A percentile compares a stretch with the other conserved stretches of the same genome.
Conservation (phyloP, 2,113 vertebrate species). For the Coptodon bakossiorum region DNA sequence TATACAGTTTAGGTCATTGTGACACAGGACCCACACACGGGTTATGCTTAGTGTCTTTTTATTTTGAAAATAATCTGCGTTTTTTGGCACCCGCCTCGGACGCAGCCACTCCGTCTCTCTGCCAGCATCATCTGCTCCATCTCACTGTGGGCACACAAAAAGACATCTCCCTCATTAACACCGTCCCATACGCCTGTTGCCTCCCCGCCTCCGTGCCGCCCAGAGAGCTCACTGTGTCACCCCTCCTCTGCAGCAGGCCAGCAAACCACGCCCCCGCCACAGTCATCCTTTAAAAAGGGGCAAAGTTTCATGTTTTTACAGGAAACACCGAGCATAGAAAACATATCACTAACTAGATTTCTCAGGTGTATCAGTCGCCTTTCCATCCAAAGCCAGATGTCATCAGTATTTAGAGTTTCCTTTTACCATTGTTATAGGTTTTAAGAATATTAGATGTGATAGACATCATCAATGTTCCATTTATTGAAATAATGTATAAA, state of each 20-base stretch:
- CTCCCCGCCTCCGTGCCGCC: accelerated
- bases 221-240: not conserved
- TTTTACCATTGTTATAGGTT: not conserved
- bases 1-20: not conserved
- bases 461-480: not conserved
- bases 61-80: not conserved
- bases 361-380: not conserved
- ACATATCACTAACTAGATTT: accelerated
- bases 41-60: not conserved
- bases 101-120: not conserved
- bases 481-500: not conserved
- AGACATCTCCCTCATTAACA: not conserved
- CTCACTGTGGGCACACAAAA: not conserved
- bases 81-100: too few relatives aligned
- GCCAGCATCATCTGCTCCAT: not conserved
- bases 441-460: not conserved
- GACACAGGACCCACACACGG: not conserved
- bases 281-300: not conserved
- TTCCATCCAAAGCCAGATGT: not conserved
- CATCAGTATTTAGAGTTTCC: not conserved
- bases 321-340: not conserved
- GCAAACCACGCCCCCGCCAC: not conserved
- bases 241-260: not conserved
- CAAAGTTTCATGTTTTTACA: not conserved
- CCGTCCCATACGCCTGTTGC: not conserved